These are phyloP conservation scores for Rhyacichthys aspro DNA, from an alignment of 2,797 vertebrate species.

Conservation along the genomic window DNA sequence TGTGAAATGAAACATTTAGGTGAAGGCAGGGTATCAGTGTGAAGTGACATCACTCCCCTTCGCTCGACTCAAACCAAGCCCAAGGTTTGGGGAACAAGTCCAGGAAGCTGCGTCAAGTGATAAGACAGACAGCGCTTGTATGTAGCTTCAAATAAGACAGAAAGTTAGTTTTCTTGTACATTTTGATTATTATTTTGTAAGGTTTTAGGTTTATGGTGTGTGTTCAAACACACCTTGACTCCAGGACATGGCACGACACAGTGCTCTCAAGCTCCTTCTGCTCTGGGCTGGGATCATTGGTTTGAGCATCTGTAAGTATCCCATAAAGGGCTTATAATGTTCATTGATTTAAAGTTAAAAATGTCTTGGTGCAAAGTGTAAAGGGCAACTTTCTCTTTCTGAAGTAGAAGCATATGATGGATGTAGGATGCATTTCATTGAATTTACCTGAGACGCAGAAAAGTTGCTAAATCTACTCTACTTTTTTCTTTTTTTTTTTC, in stretches of 20 bases:
- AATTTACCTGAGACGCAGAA: no score
- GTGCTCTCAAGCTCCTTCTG: conserved; percentile 80
- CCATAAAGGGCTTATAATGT: no score
- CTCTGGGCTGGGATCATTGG: conserved; percentile 76
- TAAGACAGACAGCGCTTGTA: conserved; percentile 83
- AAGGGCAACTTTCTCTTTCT: no score
- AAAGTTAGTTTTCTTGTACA: conserved; percentile 8
- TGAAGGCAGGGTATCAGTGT: conserved; percentile 79
- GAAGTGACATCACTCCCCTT: conserved; percentile 85
- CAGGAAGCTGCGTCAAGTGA: conserved; percentile 84
- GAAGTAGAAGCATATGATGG: no score
- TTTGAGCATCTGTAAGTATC: conserved; percentile 74
- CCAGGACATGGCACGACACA: conserved; percentile 86
- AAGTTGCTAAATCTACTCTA: no score
- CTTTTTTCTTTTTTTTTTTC: no score
- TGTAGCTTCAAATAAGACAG: conserved; percentile 49
- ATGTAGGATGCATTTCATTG: no score
- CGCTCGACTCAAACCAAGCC: conserved; percentile 69
- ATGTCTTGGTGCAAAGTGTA: no score
- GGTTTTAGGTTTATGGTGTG: conserved; percentile 80
- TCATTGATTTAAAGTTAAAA: no score
- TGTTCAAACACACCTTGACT: conserved; percentile 68
- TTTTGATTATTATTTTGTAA: conserved; percentile 62
- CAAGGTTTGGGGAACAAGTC: conserved; percentile 76
- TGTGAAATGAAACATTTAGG: conserved; percentile 69